A percentile compares a stretch with the other conserved stretches of the same genome.
These are phyloP conservation scores for Nansenia antarctica DNA, from an alignment of 2,113 vertebrate species.

Conservation along the genomic window DNA sequence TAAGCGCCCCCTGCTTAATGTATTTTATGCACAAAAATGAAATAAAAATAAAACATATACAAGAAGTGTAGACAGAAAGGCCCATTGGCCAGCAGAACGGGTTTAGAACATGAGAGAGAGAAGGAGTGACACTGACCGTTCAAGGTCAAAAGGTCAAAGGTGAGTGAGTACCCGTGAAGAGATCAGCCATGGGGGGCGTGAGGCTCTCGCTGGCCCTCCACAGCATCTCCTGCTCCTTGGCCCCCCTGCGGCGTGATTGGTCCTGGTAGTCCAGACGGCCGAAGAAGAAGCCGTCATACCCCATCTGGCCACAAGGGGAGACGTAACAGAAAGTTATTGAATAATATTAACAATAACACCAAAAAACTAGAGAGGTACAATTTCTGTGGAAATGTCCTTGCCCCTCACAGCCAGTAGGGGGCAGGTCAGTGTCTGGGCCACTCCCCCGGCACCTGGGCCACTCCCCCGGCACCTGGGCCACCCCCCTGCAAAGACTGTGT, in stretches of 20 bases:
- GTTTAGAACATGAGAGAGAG: background rate
- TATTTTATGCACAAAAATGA: too few relatives aligned
- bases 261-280: constrained; percentile 92
- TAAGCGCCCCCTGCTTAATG: too few relatives aligned
- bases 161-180: constrained; percentile 83
- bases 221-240: constrained; percentile 81
- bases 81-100: too few relatives aligned
- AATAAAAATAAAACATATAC: too few relatives aligned
- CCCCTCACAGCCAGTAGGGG: too few relatives aligned
- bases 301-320: constrained; percentile 78
- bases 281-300: constrained; percentile 89
- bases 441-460: too few relatives aligned
- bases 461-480: too few relatives aligned
- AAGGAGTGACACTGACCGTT: background rate
- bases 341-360: background rate
- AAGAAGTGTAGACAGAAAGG: too few relatives aligned
- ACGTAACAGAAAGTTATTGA: background rate
- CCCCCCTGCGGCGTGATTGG: constrained; percentile 55
- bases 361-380: background rate
- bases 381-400: too few relatives aligned
- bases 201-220: constrained; percentile 86
- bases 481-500: too few relatives aligned
- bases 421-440: too few relatives aligned
- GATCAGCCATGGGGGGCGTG: constrained; percentile 73
- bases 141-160: background rate